Evolutionary conservation across 2,888 invertebrate species (phyloP).

Genomic region (Spialia ferax): DNA sequence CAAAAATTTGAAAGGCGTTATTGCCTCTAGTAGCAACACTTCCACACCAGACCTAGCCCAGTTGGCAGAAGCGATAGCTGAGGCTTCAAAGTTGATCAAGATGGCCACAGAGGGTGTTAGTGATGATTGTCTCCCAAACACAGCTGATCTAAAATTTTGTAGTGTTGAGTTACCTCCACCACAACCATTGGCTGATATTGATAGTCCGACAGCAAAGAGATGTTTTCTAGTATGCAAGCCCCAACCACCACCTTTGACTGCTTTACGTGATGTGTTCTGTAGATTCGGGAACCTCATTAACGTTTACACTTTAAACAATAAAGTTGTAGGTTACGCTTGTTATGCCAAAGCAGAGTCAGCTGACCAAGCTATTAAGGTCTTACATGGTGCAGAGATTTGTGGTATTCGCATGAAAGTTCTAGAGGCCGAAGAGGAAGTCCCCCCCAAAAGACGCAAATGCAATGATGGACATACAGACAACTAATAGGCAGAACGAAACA

Average conservation of each 20-base stretch:
- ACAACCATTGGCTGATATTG: constrained; percentile 89
- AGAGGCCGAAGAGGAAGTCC: constrained; percentile 90
- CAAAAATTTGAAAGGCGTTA: constrained; percentile 64
- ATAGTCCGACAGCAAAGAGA: constrained; percentile 88
- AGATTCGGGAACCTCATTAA: constrained; percentile 96
- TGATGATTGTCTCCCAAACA: constrained; percentile 57
- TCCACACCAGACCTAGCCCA: constrained; percentile 87
- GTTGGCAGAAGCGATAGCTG: constrained; percentile 91
- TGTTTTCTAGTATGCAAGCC: constrained; percentile 89
- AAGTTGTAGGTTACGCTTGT: constrained; percentile 97
- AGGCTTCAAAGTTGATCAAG: constrained; percentile 91
- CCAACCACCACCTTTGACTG: constrained; percentile 90
- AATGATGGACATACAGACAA: constrained; percentile 46
- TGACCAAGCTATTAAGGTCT: constrained; percentile 88
- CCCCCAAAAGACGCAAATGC: constrained; percentile 55
- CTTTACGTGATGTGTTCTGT: constrained; percentile 95
- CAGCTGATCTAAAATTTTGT: constrained; percentile 82
- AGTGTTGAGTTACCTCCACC: constrained; percentile 91
- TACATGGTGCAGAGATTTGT: constrained; percentile 96
- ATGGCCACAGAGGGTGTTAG: constrained; percentile 81
- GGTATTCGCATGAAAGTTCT: constrained; percentile 95
- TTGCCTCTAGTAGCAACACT: constrained; percentile 56
- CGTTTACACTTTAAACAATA: constrained; percentile 95
- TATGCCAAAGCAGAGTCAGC: constrained; percentile 93
- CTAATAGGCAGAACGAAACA: neutral